phyloP scores from a whole-genome alignment of 2,113 vertebrate genomes.

The Numida meleagris region DNA sequence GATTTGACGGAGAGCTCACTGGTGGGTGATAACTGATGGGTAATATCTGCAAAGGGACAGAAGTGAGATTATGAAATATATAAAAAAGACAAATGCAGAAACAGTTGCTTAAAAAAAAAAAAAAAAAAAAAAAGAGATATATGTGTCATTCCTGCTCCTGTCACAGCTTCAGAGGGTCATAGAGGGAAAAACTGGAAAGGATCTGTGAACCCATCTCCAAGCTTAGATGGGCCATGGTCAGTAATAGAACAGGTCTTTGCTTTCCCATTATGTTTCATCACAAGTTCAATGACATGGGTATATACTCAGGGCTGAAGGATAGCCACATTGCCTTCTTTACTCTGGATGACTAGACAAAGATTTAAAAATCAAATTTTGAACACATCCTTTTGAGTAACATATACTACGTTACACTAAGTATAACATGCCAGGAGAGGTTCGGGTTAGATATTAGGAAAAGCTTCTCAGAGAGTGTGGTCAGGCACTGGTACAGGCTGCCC shows the following conservation, averaged over 20 bases:
- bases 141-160: not conserved
- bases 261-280: not conserved
- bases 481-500: too few species aligned
- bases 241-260: not conserved
- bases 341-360: not conserved
- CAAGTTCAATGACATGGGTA: not conserved
- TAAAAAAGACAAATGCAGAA: not conserved
- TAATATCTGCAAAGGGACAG: not conserved
- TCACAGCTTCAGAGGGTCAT: not conserved
- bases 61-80: not conserved
- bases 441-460: too few species aligned
- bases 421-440: too few species aligned
- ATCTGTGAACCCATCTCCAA: not conserved
- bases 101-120: accelerated
- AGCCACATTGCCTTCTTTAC: not conserved
- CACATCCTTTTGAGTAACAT: accelerated
- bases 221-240: not conserved
- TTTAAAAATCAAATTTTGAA: not conserved
- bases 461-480: too few species aligned
- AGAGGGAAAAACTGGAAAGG: not conserved
- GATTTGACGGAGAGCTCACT: not conserved
- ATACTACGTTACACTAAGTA: not conserved
- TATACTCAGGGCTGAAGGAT: not conserved
- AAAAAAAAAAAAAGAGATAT: not conserved
- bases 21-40: not conserved